Conservation (phyloP, 2,797 vertebrate genomes). For the Salmo trutta region DNA sequence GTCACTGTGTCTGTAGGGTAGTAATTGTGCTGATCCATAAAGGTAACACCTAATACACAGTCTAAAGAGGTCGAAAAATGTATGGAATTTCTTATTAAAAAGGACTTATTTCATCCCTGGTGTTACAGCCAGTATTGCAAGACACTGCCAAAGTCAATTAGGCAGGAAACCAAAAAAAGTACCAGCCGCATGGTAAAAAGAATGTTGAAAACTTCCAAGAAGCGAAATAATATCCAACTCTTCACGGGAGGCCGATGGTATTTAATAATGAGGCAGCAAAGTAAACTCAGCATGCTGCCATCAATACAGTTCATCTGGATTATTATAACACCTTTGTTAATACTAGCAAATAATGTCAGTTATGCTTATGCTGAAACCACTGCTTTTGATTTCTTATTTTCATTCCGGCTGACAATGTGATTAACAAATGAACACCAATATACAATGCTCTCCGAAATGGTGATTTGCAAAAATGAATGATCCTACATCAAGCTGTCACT, state of each 20-base stretch:
- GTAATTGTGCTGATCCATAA: not conserved
- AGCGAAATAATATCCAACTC: slow-evolving; percentile 9
- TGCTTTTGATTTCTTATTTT: not conserved
- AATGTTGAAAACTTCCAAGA: slow-evolving; percentile 1
- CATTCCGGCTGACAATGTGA: slow-evolving; percentile 41
- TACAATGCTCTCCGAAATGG: slow-evolving; percentile 39
- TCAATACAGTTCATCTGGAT: not conserved
- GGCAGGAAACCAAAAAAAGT: not conserved
- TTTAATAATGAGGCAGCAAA: slow-evolving; percentile 29
- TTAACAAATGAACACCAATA: slow-evolving; percentile 49
- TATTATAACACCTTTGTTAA: slow-evolving; percentile 32
- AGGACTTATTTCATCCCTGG: not conserved
- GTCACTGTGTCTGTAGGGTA: not conserved
- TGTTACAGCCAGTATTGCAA: not conserved
- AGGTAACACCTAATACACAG: not conserved
- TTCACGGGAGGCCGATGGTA: slow-evolving; percentile 17
- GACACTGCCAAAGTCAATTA: not conserved
- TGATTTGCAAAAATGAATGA: slow-evolving; percentile 25
- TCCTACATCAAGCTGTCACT: not conserved
- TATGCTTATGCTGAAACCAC: slow-evolving; percentile 26
- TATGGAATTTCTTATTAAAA: not conserved
- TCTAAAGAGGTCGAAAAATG: not conserved
- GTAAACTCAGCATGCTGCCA: slow-evolving; percentile 32
- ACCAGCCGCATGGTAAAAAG: slow-evolving; percentile 9
- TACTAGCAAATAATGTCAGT: slow-evolving; percentile 48